A percentile compares a stretch with the other conserved stretches of the same genome.
Conservation (phyloP, 2,113 vertebrate species). For the Strix aluco region DNA sequence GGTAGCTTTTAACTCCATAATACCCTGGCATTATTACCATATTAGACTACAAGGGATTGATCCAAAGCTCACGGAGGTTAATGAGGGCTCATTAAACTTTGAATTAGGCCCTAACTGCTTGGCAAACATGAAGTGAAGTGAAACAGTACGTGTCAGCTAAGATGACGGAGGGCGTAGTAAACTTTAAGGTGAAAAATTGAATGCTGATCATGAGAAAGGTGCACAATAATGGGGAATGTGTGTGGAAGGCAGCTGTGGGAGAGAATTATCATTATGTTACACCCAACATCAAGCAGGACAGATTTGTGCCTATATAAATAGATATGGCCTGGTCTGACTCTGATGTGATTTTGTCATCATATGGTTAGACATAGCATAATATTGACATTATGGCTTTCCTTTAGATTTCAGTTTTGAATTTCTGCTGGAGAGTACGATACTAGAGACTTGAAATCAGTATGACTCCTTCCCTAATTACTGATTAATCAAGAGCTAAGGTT, state of each 20-base stretch:
- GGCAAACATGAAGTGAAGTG: background rate
- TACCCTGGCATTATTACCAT: conserved; percentile 44
- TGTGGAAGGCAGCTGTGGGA: background rate
- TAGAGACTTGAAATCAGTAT: conserved; percentile 57
- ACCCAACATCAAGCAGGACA: background rate
- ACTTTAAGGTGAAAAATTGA: background rate
- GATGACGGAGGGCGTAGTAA: background rate
- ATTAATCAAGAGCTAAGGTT: conserved; percentile 72
- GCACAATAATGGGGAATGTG: background rate
- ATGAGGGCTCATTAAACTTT: conserved; percentile 61
- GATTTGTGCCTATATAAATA: conserved; percentile 1
- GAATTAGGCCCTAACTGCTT: conserved; percentile 46
- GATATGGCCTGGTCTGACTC: background rate
- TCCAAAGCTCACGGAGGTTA: conserved; percentile 41
- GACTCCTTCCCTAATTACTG: conserved; percentile 70
- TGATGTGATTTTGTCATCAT: conserved; percentile 18
- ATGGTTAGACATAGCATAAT: conserved; percentile 28
- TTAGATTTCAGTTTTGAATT: conserved; percentile 34
- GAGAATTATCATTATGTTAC: background rate
- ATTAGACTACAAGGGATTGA: conserved; percentile 52
- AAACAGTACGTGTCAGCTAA: background rate
- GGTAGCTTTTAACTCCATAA: conserved; percentile 63
- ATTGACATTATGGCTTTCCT: conserved; percentile 37
- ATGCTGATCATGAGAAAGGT: background rate
- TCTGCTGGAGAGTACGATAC: conserved; percentile 48